Conservation (phyloP, 2,797 vertebrate genomes). For the Anabacerthia variegaticeps region DNA sequence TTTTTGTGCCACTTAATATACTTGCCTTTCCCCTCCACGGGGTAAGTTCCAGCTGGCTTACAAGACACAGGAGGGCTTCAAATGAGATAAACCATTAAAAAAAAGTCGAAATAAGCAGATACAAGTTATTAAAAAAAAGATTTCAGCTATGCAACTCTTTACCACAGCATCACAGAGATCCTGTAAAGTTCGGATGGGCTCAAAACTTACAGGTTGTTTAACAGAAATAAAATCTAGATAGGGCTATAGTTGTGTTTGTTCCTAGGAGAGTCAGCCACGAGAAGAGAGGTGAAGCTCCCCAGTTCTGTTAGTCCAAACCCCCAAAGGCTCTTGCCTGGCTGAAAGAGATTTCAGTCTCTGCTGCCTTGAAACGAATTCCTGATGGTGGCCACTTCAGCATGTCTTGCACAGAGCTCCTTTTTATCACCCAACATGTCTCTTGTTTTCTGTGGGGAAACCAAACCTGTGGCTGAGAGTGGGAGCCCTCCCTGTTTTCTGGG, state of each 20-base stretch:
- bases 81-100: background rate
- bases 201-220: background rate
- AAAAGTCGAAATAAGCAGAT: background rate
- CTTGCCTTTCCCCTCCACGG: background rate
- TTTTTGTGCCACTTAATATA: background rate
- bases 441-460: background rate
- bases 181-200: background rate
- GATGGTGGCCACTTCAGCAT: background rate
- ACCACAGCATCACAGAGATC: background rate
- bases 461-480: background rate
- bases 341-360: background rate
- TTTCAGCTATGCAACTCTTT: background rate
- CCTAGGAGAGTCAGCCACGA: background rate
- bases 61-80: background rate
- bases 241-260: background rate
- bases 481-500: background rate
- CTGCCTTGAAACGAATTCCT: background rate
- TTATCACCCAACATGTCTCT: background rate
- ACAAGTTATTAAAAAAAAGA: background rate
- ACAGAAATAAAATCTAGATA: background rate
- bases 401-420: background rate
- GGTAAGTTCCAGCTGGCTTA: background rate
- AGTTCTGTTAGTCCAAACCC: background rate
- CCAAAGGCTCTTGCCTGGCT: rapidly evolving
- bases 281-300: background rate